Evolutionary conservation across 2,888 invertebrate species (phyloP), one percentile per base, ranked within the genome.

Genomic region (Chrysodeixis includens): DNA sequence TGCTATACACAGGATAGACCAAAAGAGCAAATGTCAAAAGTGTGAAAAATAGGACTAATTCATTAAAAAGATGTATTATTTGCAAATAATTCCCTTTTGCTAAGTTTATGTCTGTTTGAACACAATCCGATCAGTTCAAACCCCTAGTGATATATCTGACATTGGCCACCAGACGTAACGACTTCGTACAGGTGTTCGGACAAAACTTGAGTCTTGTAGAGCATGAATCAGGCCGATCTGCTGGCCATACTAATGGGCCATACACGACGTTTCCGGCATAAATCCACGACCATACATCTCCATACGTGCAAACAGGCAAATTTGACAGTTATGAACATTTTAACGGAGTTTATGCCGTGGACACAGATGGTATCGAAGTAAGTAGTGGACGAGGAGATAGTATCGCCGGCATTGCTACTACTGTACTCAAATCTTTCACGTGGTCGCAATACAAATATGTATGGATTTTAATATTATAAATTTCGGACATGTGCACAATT

Each of bases 261-360:
- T 69, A 74, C 67, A 69, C 68, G 75, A 88, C 81, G 86, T 88
- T 92, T 92, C 92, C 92, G 91, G 90, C 88, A 86, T 85, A 84
- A 86, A 84, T 86, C 79, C 78, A 74, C 78, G 60, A 71, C 64
- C 66, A 74, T 75, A 78, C 76, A 79, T 71, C 65, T 75, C 56
- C 67, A 76, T 74, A 83, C 86, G 83, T 86, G 87, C 65, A 82
- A 77, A 73, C 79, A 83, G 81, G 85, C 83, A 86, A 89, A 88
- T 89, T 90, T 88, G 89, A 90, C 88, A 83, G 86, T 87, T 86
- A 90, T 86, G 87, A 88, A 78, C 85, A 82, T 73, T 88, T 88
- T 85, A 88, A 82, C 63, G 64, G 71, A 83, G 74, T 85, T 84
- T 82, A 83, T 84, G 78, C 76, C 81, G 80, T 82, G 81, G 78